Conservation (phyloP, 1,140 invertebrate species). For the Drosophila tani region DNA sequence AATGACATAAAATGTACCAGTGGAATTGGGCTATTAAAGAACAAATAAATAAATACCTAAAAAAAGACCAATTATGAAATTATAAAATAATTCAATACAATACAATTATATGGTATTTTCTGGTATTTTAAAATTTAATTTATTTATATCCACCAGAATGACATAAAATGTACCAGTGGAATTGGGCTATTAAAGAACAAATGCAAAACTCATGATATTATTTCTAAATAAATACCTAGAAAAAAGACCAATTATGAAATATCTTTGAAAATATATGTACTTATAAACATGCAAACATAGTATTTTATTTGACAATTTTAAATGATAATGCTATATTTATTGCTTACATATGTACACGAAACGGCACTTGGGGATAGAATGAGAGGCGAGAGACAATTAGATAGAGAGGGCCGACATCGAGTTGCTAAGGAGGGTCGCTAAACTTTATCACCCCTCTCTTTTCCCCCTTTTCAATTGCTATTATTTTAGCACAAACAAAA, state of each 20-base stretch:
- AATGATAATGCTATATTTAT: constrained; percentile 7
- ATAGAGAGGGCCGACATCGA: constrained; percentile 20
- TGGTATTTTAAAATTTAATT: too few species aligned
- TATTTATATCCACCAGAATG: too few species aligned
- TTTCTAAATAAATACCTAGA: too few species aligned
- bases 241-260: background rate
- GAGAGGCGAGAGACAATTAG: constrained; percentile 1
- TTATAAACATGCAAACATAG: background rate
- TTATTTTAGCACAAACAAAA: constrained; percentile 9
- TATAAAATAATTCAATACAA: too few species aligned
- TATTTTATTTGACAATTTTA: background rate
- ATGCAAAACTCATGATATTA: too few species aligned
- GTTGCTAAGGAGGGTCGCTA: constrained; percentile 52
- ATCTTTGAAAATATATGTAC: background rate
- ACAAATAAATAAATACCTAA: too few species aligned
- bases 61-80: background rate
- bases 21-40: too few species aligned
- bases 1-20: too few species aligned
- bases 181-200: too few species aligned
- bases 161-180: too few species aligned
- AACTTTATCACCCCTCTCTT: constrained; percentile 23
- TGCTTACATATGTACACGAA: constrained; percentile 1
- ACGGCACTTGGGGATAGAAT: background rate
- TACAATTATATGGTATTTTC: too few species aligned
- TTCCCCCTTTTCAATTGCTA: background rate